A percentile compares a stretch with the other conserved stretches of the same genome.
Conservation (phyloP, 1,140 invertebrate species). For the Vollenhovia emeryi region DNA sequence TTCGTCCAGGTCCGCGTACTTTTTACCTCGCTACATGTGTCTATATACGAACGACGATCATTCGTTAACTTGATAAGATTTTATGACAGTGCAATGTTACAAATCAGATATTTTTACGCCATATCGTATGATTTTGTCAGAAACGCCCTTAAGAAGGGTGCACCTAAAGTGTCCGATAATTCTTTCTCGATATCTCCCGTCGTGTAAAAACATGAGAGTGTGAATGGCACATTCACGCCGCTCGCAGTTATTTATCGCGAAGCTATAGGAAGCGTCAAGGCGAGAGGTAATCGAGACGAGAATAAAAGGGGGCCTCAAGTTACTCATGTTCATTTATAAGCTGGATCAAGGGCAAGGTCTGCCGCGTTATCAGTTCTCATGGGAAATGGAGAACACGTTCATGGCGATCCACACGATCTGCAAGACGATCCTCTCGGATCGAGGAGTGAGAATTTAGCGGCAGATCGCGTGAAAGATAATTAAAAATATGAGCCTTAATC, state of each 20-base stretch:
- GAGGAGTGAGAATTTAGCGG: background rate
- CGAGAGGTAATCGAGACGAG: constrained; percentile 45
- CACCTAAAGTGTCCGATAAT: background rate
- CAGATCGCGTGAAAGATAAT: background rate
- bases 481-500: constrained; percentile 12
- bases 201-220: background rate
- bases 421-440: background rate
- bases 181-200: background rate
- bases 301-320: constrained; percentile 25
- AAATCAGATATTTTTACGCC: background rate
- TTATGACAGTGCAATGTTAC: background rate
- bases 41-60: background rate
- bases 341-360: constrained; percentile 30
- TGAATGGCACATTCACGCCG: constrained; percentile 20
- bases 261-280: constrained; percentile 36
- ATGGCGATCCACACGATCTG: background rate
- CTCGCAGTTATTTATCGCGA: constrained; percentile 9
- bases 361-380: constrained; percentile 3
- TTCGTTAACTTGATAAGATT: background rate
- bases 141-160: background rate
- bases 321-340: constrained; percentile 61
- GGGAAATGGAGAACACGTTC: background rate
- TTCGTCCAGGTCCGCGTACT: background rate
- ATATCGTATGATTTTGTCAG: background rate
- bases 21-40: background rate